Evolutionary conservation across 2,888 invertebrate genomes (phyloP), one percentile per base, ranked within the genome.

Genomic region (Cyaniris semiargus): DNA sequence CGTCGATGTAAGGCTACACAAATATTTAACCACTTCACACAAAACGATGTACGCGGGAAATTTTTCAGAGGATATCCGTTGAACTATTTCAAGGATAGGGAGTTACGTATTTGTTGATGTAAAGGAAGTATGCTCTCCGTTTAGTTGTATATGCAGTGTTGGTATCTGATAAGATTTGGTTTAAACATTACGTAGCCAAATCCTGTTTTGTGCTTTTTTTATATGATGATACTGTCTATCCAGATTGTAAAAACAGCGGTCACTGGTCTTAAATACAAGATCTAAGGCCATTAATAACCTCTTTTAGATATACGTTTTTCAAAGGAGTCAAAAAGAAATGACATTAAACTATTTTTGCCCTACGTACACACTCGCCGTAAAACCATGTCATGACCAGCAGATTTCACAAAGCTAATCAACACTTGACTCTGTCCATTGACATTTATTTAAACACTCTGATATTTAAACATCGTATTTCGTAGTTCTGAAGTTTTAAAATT

Each of bases 371-470:
- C 66, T 66, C 23, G 21, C 2, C 23, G 66, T 66, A 18, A 66
- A 66, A 66, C 66, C 66, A 66, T 66, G 66, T 66, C 66, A 66
- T 31, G 66, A 66, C 66, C 66, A 66, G 66, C 66, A 31, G 66
- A 66, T 71, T 71, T 71, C 71, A 71, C 38, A 71, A 71, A 72
- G 72, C 38, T 72, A 72, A 72, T 72, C 38, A 44, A 48, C 34
- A 23, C 38, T 72, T 21, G 38, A 44, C 44, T 38, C 21, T 38
- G 72, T 72, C 44, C 21, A 38, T 74, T 74, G 74, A 53, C 74
- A 74, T 74, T 53, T 74, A 53, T 74, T 48, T 74, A 74, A 74
- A 74, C 74, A 74, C 74, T 74, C 48, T 74, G 74, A 74, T 53
- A 48, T 74, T 74, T 48, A 48, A 44, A 27, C 74, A 48, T 27